Evolutionary conservation across 23 tunicate species (phyloP).

Genomic region (Trididemnum clinides): DNA sequence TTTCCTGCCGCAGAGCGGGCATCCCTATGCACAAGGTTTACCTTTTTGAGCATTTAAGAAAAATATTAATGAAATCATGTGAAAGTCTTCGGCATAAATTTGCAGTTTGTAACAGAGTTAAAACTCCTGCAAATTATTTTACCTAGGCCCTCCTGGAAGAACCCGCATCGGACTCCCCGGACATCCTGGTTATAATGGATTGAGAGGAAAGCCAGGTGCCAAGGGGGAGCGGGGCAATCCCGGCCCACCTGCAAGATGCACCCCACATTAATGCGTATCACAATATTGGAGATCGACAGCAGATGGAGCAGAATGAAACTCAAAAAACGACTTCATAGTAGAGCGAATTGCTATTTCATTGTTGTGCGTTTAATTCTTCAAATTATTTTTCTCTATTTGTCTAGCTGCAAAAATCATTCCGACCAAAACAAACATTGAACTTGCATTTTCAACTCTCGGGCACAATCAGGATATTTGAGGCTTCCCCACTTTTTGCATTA

Average conservation of each 20-base stretch:
- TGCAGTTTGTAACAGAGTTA: background rate
- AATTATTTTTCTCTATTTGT: too few species aligned
- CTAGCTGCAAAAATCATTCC: too few species aligned
- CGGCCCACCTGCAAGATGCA: constrained; percentile 60
- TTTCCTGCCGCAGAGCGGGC: too few species aligned
- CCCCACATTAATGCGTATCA: constrained; percentile 42
- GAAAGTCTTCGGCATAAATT: background rate
- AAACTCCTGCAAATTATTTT: background rate
- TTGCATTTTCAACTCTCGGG: too few species aligned
- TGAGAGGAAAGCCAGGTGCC: constrained; percentile 42
- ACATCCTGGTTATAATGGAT: constrained; percentile 29
- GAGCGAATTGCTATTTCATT: too few species aligned
- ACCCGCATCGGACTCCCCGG: constrained; percentile 40
- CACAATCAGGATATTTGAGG: too few species aligned
- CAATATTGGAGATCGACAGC: background rate
- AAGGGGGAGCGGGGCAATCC: constrained; percentile 48
- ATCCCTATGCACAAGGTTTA: too few species aligned
- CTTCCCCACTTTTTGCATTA: too few species aligned
- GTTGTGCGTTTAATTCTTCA: too few species aligned
- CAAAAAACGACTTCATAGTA: too few species aligned
- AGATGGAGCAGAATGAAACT: background rate
- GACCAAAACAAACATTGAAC: too few species aligned
- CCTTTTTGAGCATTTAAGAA: too few species aligned
- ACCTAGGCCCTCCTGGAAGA: constrained; percentile 30
- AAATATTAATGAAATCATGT: background rate